Base-by-base conservation (phyloP, 1,140 invertebrate genomes). In the Hypsibius dujardini region DNA sequence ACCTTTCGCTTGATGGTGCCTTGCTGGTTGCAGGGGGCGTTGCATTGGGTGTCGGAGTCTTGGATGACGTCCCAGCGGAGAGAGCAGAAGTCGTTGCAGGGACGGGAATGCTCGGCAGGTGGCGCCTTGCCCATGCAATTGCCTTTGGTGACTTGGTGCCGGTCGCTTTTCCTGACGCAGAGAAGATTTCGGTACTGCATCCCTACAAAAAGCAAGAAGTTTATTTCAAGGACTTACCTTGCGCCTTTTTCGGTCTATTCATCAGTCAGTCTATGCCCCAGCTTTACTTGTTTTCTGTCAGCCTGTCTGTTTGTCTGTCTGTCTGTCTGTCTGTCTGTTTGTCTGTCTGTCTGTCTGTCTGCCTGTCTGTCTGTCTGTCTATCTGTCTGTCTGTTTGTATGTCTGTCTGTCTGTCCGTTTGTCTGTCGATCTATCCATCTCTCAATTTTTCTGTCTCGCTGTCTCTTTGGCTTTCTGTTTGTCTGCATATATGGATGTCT, bases 391-490 rank as follows among this genome's bases (percentile, higher is more conserved):
- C n/a, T n/a, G n/a, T n/a, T n/a, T n/a, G n/a, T n/a, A n/a, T n/a
- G n/a, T n/a, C n/a, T n/a, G n/a, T n/a, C n/a, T n/a, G n/a, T n/a
- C n/a, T n/a, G n/a, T n/a, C n/a, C n/a, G n/a, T n/a, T n/a, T n/a
- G n/a, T n/a, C n/a, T n/a, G n/a, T n/a, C n/a, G n/a, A n/a, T n/a
- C n/a, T n/a, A n/a, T n/a, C n/a, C 50, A 56, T 56, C 50, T n/a
- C 7, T 56, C 50, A 69, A 70, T 47, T 62, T 15, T 47, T 62
- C 67, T 12, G 47, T 69, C 73, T 76, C 77, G 81, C 85, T 85
- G 74, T 82, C 79, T 75, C 84, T 86, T 1, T 84, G 76, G 50
- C 79, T 77, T 72, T 77, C 82, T 74, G 87, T 88, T 1, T 81
- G 74, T 1, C n/a, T n/a, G n/a, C n/a, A n/a, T n/a, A n/a, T n/a